phyloP scores from a whole-genome alignment of 2,888 invertebrate genomes.

The Caenorhabditis uteleia region DNA sequence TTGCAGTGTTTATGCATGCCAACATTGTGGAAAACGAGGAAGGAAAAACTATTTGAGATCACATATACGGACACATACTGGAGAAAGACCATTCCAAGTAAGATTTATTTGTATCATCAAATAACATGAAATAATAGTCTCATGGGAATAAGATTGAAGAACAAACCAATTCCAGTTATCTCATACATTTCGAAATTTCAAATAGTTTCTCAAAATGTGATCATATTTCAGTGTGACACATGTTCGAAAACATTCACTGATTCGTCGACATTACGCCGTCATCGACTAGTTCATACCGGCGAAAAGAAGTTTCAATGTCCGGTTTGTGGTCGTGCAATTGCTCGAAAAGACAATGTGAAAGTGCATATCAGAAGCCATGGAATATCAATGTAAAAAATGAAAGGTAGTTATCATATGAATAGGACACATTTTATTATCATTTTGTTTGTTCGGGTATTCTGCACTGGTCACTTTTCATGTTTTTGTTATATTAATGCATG shows the following conservation, averaged over 20 bases:
- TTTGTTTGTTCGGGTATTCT: too few relatives aligned
- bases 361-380: slow-evolving; percentile 54
- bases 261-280: slow-evolving; percentile 59
- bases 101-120: slow-evolving; percentile 8
- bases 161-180: background rate
- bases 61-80: slow-evolving; percentile 58
- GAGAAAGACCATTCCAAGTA: slow-evolving; percentile 54
- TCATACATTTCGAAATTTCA: background rate
- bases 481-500: background rate
- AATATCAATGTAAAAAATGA: slow-evolving; percentile 31
- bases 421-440: too few relatives aligned
- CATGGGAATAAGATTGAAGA: background rate
- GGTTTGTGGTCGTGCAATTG: slow-evolving; percentile 60
- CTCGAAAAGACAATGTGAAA: slow-evolving; percentile 62
- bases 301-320: slow-evolving; percentile 61
- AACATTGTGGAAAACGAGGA: slow-evolving; percentile 60
- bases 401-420: background rate
- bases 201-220: background rate
- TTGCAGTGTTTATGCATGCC: slow-evolving; percentile 56
- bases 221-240: slow-evolving; percentile 49
- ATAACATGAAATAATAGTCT: background rate
- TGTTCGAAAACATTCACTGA: slow-evolving; percentile 59
- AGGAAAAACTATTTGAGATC: slow-evolving; percentile 53
- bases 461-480: too few relatives aligned
- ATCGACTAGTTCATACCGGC: slow-evolving; percentile 56